A percentile compares a stretch with the other conserved stretches of the same genome.
Conservation (phyloP, 2,113 vertebrate genomes). For the Thinocorus orbignyianus region DNA sequence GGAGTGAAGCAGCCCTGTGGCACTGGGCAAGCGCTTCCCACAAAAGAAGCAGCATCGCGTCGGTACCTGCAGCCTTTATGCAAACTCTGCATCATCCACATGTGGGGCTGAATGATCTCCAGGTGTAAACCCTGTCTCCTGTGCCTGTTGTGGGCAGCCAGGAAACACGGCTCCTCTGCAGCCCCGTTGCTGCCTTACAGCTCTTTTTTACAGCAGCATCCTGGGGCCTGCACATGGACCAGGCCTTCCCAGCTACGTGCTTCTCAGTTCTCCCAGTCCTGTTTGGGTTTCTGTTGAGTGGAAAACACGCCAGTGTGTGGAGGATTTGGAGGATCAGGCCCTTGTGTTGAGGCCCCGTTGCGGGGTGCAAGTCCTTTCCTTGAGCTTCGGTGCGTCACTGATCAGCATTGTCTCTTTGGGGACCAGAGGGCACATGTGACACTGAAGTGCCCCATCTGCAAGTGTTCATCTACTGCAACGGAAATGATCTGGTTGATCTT, state of each 20-base stretch:
- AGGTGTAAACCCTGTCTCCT: neutral
- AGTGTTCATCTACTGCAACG: neutral
- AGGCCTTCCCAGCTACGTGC: neutral
- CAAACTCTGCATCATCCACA: neutral
- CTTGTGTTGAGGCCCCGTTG: rapidly evolving
- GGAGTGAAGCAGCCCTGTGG: neutral
- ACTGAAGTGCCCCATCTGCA: neutral
- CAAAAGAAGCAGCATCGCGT: neutral
- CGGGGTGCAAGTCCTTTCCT: neutral
- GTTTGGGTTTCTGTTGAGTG: neutral
- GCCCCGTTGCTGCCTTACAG: neutral
- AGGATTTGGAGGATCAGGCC: neutral
- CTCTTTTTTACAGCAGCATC: rapidly evolving
- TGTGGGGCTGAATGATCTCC: neutral
- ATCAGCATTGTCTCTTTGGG: neutral
- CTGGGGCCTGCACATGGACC: neutral
- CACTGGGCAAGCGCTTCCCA: neutral
- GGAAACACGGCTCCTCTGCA: neutral
- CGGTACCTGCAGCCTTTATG: neutral
- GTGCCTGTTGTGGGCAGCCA: neutral
- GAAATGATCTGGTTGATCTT: neutral
- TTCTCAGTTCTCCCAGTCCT: neutral
- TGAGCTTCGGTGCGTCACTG: neutral
- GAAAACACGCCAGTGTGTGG: neutral
- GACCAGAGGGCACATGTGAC: neutral